Evolutionary conservation across 2,113 vertebrate genomes (phyloP).

Genomic region (Isurus oxyrinchus): DNA sequence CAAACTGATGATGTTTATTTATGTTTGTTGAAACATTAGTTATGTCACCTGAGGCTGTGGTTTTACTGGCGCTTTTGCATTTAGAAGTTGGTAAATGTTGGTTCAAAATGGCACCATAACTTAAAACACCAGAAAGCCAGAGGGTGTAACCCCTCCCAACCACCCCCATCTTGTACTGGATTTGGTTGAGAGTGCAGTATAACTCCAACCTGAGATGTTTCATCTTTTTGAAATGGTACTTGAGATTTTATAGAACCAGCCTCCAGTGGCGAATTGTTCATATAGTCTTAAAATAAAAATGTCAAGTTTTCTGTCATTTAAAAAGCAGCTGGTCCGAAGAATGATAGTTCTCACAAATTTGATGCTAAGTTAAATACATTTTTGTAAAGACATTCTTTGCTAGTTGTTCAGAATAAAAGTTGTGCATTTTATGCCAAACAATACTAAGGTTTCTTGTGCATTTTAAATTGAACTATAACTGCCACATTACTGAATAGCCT

Average conservation of each 20-base stretch:
- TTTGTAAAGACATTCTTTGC: not conserved
- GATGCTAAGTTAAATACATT: not conserved
- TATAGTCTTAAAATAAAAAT: not conserved
- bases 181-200: not conserved
- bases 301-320: not conserved
- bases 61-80: not conserved
- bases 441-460: not conserved
- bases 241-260: not conserved
- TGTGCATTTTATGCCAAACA: constrained; percentile 27
- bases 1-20: not conserved
- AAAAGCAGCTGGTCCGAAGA: not conserved
- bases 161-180: too few species aligned
- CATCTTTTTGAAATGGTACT: not conserved
- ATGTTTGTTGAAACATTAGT: not conserved
- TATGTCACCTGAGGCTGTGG: not conserved
- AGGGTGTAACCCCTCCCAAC: not conserved
- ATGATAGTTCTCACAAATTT: not conserved
- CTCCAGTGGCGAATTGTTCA: not conserved
- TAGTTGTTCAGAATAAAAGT: not conserved
- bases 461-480: not conserved
- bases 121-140: not conserved
- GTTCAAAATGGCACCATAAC: not conserved
- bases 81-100: not conserved
- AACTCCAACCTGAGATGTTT: not conserved
- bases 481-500: not conserved